A percentile compares a stretch with the other conserved stretches of the same genome.
Evolutionary conservation across 2,888 invertebrate species (phyloP).

Genomic region (Ennomos fuscantarius): DNA sequence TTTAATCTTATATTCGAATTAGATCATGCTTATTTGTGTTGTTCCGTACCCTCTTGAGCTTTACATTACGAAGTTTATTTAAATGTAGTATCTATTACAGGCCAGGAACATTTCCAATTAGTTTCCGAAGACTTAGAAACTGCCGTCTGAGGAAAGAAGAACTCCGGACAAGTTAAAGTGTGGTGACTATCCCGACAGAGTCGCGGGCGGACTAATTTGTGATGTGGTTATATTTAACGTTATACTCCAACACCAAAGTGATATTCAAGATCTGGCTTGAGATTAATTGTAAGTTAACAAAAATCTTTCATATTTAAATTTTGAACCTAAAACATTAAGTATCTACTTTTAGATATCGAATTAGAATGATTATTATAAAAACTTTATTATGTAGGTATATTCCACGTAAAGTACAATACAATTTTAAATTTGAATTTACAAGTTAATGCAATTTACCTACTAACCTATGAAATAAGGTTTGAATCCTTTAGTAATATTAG

Average conservation of each 20-base stretch:
- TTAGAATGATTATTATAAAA: constrained; percentile 15
- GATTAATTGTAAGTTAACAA: constrained; percentile 41
- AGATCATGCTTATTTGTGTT: constrained; percentile 15
- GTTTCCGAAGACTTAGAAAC: constrained; percentile 82
- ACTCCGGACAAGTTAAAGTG: constrained; percentile 11
- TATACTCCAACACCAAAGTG: constrained; percentile 63
- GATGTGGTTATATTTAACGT: constrained; percentile 3
- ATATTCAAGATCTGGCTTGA: constrained; percentile 62
- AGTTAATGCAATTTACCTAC: constrained; percentile 8
- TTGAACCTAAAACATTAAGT: constrained; percentile 30
- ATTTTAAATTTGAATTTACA: too few relatives aligned
- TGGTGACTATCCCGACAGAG: constrained; percentile 5
- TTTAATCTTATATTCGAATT: constrained; percentile 13
- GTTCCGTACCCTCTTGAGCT: constrained; percentile 7
- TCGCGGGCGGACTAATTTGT: constrained; percentile 6
- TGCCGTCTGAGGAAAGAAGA: constrained; percentile 65
- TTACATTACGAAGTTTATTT: constrained; percentile 27
- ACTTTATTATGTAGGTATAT: constrained; percentile 30
- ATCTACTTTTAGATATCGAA: constrained; percentile 7
- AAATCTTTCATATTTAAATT: constrained; percentile 44
- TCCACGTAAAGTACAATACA: constrained; percentile 28
- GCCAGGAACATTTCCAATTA: constrained; percentile 83
- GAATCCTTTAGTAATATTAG: constrained; percentile 5
- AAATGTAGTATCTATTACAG: constrained; percentile 60
- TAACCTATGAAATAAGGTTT: constrained; percentile 4